A percentile compares a stretch with the other conserved stretches of the same genome.
Conservation (phyloP, 2,113 vertebrate species). For the Aix galericulata region DNA sequence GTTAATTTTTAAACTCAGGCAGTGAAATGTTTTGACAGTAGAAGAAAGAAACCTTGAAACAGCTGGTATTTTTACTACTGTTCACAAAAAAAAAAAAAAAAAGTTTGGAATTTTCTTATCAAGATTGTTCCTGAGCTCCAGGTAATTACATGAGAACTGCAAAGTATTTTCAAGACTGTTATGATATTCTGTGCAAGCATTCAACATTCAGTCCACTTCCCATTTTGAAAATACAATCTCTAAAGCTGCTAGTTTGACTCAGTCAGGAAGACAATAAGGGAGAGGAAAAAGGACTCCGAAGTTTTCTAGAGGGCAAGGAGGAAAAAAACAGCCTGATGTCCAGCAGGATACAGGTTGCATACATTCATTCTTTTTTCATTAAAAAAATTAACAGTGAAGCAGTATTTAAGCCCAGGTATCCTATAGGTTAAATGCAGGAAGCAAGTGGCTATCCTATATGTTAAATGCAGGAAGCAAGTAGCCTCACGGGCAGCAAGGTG, state of each 20-base stretch:
- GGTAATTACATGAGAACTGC: background rate
- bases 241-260: background rate
- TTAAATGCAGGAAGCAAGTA: background rate
- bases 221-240: background rate
- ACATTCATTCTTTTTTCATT: background rate
- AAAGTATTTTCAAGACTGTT: background rate
- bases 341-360: background rate
- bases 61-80: conserved; percentile 20
- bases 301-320: background rate
- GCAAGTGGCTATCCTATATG: background rate
- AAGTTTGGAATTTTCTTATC: background rate
- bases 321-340: background rate
- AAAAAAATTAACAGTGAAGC: background rate
- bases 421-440: background rate
- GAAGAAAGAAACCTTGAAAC: conserved; percentile 34
- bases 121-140: background rate
- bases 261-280: background rate
- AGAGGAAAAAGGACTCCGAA: background rate
- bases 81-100: background rate
- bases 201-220: background rate
- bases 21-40: conserved; percentile 59
- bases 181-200: background rate
- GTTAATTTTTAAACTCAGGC: conserved; percentile 13
- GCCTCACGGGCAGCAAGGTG: background rate
- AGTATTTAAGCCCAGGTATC: background rate